Conservation (phyloP, 2,797 vertebrate genomes). For the Pipistrellus nathusii region DNA sequence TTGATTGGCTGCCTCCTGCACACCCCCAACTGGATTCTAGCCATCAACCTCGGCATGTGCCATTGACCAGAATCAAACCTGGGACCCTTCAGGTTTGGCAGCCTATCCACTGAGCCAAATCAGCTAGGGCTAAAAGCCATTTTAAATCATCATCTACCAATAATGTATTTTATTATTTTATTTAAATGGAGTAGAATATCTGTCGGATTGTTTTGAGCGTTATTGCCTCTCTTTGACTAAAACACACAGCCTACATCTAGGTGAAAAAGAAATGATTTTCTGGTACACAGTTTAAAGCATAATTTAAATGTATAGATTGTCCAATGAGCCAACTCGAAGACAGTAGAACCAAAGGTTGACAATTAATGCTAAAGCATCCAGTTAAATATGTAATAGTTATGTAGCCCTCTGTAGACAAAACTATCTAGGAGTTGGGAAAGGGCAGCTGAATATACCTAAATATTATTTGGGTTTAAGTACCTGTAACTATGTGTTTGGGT, state of each 20-base stretch:
- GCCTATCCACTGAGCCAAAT: too few species aligned
- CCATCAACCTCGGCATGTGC: too few species aligned
- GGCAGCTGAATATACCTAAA: background rate
- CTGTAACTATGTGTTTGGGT: background rate
- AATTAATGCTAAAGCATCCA: background rate
- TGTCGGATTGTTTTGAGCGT: background rate
- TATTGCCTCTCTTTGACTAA: background rate
- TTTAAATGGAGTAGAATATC: background rate
- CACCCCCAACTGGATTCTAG: too few species aligned
- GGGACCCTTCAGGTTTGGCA: too few species aligned
- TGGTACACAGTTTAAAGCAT: background rate
- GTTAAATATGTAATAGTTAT: background rate
- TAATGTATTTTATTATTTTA: background rate
- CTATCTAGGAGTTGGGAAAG: background rate
- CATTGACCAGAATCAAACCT: too few species aligned
- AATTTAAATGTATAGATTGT: background rate
- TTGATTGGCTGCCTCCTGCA: too few species aligned
- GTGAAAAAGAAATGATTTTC: background rate
- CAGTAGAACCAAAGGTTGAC: background rate
- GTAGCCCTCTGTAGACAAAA: background rate
- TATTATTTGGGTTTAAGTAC: background rate
- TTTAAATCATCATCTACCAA: background rate
- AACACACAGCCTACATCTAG: background rate
- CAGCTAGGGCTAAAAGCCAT: background rate
- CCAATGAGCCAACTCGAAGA: background rate